A percentile compares a stretch with the other conserved stretches of the same genome.
Evolutionary conservation across 2,113 vertebrate species (phyloP).

Genomic region (Phrynosoma platyrhinos): DNA sequence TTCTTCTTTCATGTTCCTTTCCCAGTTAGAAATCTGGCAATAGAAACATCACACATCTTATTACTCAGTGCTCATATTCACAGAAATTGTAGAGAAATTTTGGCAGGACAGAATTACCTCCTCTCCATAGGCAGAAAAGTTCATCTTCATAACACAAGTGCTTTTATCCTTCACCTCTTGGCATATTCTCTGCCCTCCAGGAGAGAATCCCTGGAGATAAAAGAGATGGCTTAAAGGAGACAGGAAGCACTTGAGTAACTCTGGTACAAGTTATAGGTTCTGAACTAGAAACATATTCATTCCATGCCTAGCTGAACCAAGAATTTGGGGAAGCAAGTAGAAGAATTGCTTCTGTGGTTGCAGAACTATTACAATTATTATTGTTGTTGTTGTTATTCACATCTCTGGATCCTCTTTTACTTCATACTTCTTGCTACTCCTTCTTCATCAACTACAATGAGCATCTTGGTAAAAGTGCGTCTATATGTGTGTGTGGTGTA

Average conservation of each 20-base stretch:
- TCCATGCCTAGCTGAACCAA: neutral
- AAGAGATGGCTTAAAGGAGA: neutral
- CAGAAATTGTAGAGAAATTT: neutral
- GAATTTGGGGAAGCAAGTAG: neutral
- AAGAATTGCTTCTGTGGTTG: slow-evolving; percentile 8
- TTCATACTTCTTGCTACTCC: neutral
- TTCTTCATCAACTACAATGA: neutral
- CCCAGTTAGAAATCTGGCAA: neutral
- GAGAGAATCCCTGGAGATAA: neutral
- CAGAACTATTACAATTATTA: neutral
- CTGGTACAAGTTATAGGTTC: neutral
- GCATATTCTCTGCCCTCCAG: neutral
- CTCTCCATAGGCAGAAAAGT: neutral
- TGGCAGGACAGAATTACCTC: slow-evolving; percentile 18
- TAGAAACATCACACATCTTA: slow-evolving; percentile 3
- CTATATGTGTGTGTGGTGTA: too few species aligned
- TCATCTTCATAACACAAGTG: neutral
- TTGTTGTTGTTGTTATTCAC: too few species aligned
- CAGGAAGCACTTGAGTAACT: neutral
- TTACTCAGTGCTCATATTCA: slow-evolving; percentile 24
- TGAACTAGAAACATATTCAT: neutral
- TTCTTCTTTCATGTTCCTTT: slow-evolving; percentile 19
- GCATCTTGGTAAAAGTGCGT: neutral
- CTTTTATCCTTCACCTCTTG: neutral
- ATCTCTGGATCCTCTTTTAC: neutral